Evolutionary conservation across 2,888 invertebrate genomes (phyloP).

Genomic region (Caradrina clavipalpis): DNA sequence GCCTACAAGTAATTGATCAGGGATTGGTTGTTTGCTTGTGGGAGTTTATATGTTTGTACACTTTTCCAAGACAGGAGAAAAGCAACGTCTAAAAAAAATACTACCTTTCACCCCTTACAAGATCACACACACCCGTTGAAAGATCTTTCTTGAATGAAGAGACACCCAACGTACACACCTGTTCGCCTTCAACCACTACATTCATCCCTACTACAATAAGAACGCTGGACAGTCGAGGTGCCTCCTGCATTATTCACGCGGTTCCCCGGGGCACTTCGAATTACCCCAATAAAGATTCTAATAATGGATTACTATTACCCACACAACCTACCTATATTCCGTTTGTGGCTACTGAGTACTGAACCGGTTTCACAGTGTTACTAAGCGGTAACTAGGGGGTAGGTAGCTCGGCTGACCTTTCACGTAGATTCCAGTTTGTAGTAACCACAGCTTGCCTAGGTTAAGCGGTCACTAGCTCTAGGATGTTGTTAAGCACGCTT

Average conservation of each 20-base stretch:
- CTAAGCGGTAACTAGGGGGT: not conserved
- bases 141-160: too few relatives aligned
- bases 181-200: not conserved
- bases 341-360: not conserved
- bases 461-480: not conserved
- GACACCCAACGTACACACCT: too few relatives aligned
- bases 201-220: slow-evolving; percentile 9
- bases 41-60: too few relatives aligned
- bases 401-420: not conserved
- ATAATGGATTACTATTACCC: slow-evolving; percentile 14
- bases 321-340: not conserved
- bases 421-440: not conserved
- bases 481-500: not conserved
- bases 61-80: too few relatives aligned
- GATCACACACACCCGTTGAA: too few relatives aligned
- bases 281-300: slow-evolving; percentile 26
- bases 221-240: not conserved
- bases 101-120: too few relatives aligned
- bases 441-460: not conserved
- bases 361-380: not conserved
- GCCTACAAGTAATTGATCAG: too few relatives aligned
- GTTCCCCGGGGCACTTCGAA: slow-evolving; percentile 3
- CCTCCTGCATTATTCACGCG: slow-evolving; percentile 28
- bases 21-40: too few relatives aligned
- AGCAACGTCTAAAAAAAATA: too few relatives aligned